Evolutionary conservation across 2,888 invertebrate genomes (phyloP).

Genomic region (Eilema griseolum): DNA sequence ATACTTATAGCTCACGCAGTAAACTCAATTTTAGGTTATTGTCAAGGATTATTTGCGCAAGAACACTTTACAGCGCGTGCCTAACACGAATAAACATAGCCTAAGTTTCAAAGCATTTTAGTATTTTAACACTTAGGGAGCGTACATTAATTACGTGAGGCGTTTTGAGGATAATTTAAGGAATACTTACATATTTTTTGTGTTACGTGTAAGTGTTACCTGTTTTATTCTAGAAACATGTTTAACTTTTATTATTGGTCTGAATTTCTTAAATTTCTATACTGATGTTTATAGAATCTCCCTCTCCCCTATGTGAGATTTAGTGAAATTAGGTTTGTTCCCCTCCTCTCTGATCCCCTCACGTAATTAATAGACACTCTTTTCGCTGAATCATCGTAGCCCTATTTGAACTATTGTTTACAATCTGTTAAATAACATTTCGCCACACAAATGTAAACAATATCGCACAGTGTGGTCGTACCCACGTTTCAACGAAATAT

Average conservation of each 20-base stretch:
- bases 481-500: constrained; percentile 38
- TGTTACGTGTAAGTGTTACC: too few species aligned
- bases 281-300: too few species aligned
- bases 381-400: constrained; percentile 49
- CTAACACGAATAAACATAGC: constrained; percentile 57
- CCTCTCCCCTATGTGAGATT: too few species aligned
- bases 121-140: too few species aligned
- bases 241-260: too few species aligned
- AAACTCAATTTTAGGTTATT: constrained; percentile 39
- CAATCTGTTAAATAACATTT: constrained; percentile 48
- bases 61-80: constrained; percentile 24
- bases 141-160: too few species aligned
- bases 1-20: constrained; percentile 12
- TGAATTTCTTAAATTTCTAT: too few species aligned
- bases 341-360: too few species aligned
- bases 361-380: constrained; percentile 4
- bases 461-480: constrained; percentile 16
- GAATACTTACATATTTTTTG: too few species aligned
- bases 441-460: constrained; percentile 50
- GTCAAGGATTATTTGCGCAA: constrained; percentile 40
- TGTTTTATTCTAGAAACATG: too few species aligned
- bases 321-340: too few species aligned
- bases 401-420: constrained; percentile 44
- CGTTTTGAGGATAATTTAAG: too few species aligned
- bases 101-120: constrained; percentile 20